phyloP scores from a whole-genome alignment of 2,797 vertebrate genomes.

The Malacoraja senta region DNA sequence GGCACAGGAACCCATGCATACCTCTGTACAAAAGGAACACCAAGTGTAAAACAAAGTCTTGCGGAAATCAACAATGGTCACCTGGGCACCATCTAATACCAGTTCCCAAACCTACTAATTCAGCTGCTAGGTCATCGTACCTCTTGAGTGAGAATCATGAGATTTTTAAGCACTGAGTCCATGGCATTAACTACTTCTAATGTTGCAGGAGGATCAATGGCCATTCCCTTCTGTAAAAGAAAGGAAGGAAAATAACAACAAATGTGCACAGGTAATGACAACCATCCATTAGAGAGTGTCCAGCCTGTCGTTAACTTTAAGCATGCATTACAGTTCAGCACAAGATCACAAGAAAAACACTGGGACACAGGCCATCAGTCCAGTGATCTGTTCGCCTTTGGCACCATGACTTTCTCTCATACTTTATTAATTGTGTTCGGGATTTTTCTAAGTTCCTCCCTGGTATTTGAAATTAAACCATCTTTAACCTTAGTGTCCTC shows the following conservation, averaged over 20 bases:
- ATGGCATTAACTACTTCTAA: slow-evolving; percentile 63
- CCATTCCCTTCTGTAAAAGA: slow-evolving; percentile 60
- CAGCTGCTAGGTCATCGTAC: slow-evolving; percentile 50
- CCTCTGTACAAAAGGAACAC: background rate
- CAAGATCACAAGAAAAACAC: no score
- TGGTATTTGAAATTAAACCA: no score
- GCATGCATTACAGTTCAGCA: no score
- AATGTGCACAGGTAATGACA: background rate
- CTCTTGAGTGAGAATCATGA: slow-evolving; percentile 74
- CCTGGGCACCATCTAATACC: background rate
- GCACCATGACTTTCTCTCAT: no score
- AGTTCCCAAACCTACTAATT: background rate
- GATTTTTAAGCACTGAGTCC: slow-evolving; percentile 65
- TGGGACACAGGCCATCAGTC: no score
- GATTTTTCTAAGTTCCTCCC: no score
- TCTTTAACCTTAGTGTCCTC: no score
- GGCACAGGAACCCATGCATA: background rate
- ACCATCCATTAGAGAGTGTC: no score
- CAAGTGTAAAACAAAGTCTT: background rate
- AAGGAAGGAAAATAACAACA: background rate
- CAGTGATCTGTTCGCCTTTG: no score
- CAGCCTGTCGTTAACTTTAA: no score
- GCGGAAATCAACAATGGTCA: background rate
- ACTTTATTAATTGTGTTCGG: no score
- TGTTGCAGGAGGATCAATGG: slow-evolving; percentile 59